Evolutionary conservation across 2,113 vertebrate species (phyloP).

Genomic region (Crotalus helleri): DNA sequence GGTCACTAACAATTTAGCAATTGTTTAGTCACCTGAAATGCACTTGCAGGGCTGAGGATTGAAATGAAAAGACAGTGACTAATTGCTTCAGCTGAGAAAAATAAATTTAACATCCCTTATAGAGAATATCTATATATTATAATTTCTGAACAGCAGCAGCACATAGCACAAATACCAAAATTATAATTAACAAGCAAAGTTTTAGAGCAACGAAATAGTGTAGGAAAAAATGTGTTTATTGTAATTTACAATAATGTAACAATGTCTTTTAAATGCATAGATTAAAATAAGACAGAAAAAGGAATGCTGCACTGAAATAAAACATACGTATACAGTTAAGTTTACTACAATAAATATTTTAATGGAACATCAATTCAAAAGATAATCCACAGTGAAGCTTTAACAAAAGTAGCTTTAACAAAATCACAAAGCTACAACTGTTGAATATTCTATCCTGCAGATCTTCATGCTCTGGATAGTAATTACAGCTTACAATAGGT

Average conservation of each 20-base stretch:
- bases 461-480: not conserved
- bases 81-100: constrained; percentile 59
- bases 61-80: constrained; percentile 52
- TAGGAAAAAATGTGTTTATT: not conserved
- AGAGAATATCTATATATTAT: constrained; percentile 39
- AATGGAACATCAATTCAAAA: not conserved
- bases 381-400: not conserved
- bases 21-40: constrained; percentile 46
- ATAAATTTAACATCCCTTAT: constrained; percentile 43
- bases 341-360: not conserved
- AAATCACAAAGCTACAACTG: not conserved
- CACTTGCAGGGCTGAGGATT: constrained; percentile 18
- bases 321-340: not conserved
- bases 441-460: not conserved
- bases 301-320: not conserved
- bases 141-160: constrained; percentile 26
- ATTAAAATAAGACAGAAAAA: constrained; percentile 31
- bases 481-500: not conserved
- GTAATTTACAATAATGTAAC: constrained; percentile 21
- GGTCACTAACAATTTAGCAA: constrained; percentile 37
- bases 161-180: constrained; percentile 44
- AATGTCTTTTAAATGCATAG: constrained; percentile 6
- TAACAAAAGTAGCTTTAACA: not conserved
- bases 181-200: constrained; percentile 47
- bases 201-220: constrained; percentile 54